Base-by-base conservation (phyloP, 2,888 invertebrate genomes). In the Bombylius major region DNA sequence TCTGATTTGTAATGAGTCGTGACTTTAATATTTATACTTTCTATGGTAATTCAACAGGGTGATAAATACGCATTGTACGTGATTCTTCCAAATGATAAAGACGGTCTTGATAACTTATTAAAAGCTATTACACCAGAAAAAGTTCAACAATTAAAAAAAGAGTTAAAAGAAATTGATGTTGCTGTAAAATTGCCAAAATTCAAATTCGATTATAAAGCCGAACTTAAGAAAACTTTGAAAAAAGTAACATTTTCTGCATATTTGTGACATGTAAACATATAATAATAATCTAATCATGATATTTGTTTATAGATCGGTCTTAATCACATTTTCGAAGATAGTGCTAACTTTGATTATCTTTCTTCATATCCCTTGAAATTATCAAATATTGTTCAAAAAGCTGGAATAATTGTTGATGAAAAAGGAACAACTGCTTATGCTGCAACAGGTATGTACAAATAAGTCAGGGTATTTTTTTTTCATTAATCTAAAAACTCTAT, bases 391-490 rank as follows among this genome's bases (percentile, higher is more conserved):
- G 67, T 87, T 52, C 89, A 89, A 70, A 82, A 86, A 64, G 78
- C 84, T 49, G 88, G 87, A 31, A 83, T 89, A 44, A 84, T 85
- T 66, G 80, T 89, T 51, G 85, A 86, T 63, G 89, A 89, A 69
- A 75, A 82, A 51, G 89, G 89, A 58, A 87, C 83, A 47, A 76
- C 79, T 1, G 86, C 83, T 1, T 86, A 78, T 67, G 80, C 84
- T 0, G 82, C 84, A 12, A 86, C 88, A 36, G 4, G 34, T 36
- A 65, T 70, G 72, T 32, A 58, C 23, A 23, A 23, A 23, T 23
- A 2, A 2, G 3, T 23, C 3, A 23, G 23, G 23, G 23, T 23
- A 23, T 23, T 23, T 23, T 23, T 23, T 23, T 23, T 23, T n/a
- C 23, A 23, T 23, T 23, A 23, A 23, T 3, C 2, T 23, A 23